Evolutionary conservation across 2,888 invertebrate genomes (phyloP), one percentile per base, ranked within the genome.

Genomic region (Psylliodes chrysocephalus): DNA sequence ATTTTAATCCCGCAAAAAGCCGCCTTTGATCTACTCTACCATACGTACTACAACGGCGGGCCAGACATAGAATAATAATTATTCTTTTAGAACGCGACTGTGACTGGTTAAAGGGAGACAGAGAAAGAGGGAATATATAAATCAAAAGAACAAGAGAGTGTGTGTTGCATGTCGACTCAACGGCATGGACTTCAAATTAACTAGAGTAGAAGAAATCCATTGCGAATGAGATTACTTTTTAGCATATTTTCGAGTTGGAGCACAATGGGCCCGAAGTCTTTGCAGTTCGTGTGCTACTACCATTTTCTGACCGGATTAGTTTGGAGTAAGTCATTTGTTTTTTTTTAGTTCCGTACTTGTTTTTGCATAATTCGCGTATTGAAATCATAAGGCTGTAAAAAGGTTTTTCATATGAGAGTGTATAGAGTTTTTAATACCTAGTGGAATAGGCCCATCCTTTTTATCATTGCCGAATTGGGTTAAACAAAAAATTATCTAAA

Each of bases 1-100:
- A 64, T 64, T 64, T 55, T 64, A 54, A 49, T 60, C 51, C 60
- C 49, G 42, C 54, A 35, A 25, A 52, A 53, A 55, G 60, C n/a
- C 42, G 49, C 51, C 60, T 64, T 64, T 64, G 64, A 64, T 64
- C 60, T 54, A 17, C 17, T 19, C 59, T 7, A n/a, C 15, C 22
- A n/a, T n/a, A 54, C 62, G 56, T 64, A 60, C 59, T 63, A 63
- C 63, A 12, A 47, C 64, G 35, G 53, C 40, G 22, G n/a, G 47
- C 59, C 22, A 46, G 53, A 33, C 53, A 57, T 25, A 47, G 54
- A 35, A 55, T 64, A 60, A 64, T 64, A 60, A 64, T 64, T 55
- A 64, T 64, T 64, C 64, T 64, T 64, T 28, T 28, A 22, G 5
- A 56, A 55, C 60, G 47, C 12, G 54, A n/a, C 42, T n/a, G n/a